Conservation (phyloP, 2,888 invertebrate species). For the Lumbricus terrestris region DNA sequence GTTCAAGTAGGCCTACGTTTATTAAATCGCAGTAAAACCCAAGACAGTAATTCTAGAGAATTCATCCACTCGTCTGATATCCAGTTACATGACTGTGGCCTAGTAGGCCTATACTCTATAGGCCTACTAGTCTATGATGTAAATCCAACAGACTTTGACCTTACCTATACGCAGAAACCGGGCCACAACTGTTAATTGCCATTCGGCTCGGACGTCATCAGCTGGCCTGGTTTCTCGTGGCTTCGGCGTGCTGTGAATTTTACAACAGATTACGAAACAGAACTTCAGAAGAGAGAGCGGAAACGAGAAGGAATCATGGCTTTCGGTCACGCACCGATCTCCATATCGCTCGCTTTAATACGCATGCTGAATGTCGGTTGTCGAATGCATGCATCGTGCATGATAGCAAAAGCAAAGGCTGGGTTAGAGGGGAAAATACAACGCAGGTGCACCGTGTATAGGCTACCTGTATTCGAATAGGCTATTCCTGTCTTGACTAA, state of each 20-base stretch:
- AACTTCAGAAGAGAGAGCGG: no score
- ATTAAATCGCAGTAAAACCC: neutral
- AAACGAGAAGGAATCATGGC: no score
- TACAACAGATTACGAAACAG: neutral
- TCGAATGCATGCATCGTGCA: neutral
- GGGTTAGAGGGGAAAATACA: no score
- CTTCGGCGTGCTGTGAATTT: neutral
- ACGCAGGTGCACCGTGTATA: no score
- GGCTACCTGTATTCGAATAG: no score
- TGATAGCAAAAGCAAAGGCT: no score
- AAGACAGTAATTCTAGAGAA: neutral
- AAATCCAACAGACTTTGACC: neutral
- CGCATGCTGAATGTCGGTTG: neutral
- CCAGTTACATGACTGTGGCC: no score
- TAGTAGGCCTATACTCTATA: no score
- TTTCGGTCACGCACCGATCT: neutral
- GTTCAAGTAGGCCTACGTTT: neutral
- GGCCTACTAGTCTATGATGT: no score
- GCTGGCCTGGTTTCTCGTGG: neutral
- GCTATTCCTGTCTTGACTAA: no score
- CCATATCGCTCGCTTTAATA: neutral
- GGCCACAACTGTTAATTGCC: neutral
- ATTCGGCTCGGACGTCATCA: neutral
- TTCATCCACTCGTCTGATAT: neutral
- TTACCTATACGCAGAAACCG: neutral